Base-by-base conservation (phyloP, 2,888 invertebrate species). In the Watsonalla cultraria region DNA sequence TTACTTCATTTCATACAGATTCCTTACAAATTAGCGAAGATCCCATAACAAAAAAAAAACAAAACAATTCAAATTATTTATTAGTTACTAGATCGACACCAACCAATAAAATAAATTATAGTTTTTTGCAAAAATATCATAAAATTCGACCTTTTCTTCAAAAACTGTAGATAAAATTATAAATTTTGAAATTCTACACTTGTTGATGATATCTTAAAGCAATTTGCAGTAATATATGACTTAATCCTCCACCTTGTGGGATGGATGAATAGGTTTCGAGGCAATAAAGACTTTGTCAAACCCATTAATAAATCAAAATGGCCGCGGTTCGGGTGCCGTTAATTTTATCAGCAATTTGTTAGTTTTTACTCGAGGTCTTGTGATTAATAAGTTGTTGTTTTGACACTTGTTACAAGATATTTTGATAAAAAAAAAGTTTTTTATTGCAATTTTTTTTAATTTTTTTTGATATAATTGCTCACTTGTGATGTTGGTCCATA, bases 211-310 rank as follows among this genome's bases (percentile, higher is more conserved):
- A 90, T 89, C 89, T 73, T 9, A 60, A 66, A 76, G 76, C 88
- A 76, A 88, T 87, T 88, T 84, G 83, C 81, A 77, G 74, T 85
- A 86, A 90, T 80, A 85, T 88, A 90, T 88, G 84, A 83, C 90
- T 88, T 84, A 87, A 89, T 90, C 73, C 68, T 56, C 57, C 59
- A 55, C 51, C 54, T 60, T 54, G 57, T 62, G 55, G 56, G 56
- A 58, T 54, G 13, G 48, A 55, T 58, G 54, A 55, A 64, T 47
- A 53, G 54, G 39, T 49, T 45, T 7, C 24, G 46, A 37, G 47
- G 35, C 51, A 58, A 65, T 64, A 66, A 63, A 55, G 57, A 51
- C 57, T 51, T 56, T 53, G 49, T 39, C 50, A 62, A 68, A 69
- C 66, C 61, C 54, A 35, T 34, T 51, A 51, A 60, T 67, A 66